Conservation (phyloP, 2,888 invertebrate genomes). For the Chydorus sphaericus region DNA sequence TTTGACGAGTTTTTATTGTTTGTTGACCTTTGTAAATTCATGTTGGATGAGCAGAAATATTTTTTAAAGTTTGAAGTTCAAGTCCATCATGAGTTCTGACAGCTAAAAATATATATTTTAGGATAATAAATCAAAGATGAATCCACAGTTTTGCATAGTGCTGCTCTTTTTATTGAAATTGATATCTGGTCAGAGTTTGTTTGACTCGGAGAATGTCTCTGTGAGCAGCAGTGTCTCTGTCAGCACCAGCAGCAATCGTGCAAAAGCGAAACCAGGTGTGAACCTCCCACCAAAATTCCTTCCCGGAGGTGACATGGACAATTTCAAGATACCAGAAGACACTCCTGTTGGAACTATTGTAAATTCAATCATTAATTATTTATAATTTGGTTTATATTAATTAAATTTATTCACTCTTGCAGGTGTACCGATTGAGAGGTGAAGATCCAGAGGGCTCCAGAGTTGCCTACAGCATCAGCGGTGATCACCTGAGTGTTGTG, state of each 20-base stretch:
- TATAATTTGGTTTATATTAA: neutral
- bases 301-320: conserved; percentile 61
- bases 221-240: neutral
- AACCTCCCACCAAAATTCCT: conserved; percentile 61
- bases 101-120: too few species aligned
- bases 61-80: too few species aligned
- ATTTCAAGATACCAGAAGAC: conserved; percentile 55
- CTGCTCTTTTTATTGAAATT: neutral
- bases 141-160: too few species aligned
- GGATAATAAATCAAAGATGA: too few species aligned
- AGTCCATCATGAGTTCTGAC: too few species aligned
- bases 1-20: too few species aligned
- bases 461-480: conserved; percentile 62
- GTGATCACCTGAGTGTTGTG: conserved; percentile 66
- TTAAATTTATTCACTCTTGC: neutral
- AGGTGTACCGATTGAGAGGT: conserved; percentile 31
- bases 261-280: neutral
- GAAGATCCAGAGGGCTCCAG: conserved; percentile 58
- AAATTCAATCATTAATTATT: neutral
- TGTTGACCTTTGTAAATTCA: too few species aligned
- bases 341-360: conserved; percentile 58
- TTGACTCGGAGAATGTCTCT: conserved; percentile 4
- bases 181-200: conserved; percentile 7
- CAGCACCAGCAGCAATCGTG: neutral
- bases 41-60: too few species aligned